phyloP scores from a whole-genome alignment of 1,140 invertebrate species.

The Aphaenogaster rudis region DNA sequence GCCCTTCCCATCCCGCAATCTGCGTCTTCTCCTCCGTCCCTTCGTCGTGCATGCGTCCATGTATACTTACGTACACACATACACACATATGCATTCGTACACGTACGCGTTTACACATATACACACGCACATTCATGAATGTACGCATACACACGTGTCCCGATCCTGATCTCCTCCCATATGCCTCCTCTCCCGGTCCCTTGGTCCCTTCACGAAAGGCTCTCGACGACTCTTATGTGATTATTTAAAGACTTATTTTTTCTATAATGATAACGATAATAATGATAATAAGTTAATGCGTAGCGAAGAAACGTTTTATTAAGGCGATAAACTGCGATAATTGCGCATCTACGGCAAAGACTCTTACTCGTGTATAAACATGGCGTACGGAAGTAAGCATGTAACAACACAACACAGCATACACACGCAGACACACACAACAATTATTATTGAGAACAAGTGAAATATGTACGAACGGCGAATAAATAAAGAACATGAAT shows the following conservation, averaged over 20 bases:
- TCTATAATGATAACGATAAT: conserved; percentile 85
- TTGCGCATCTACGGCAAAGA: conserved; percentile 77
- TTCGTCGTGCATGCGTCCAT: conserved; percentile 45
- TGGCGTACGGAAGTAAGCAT: conserved; percentile 75
- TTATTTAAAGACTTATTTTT: conserved; percentile 87
- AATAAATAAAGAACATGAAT: conserved; percentile 83
- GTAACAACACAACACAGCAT: conserved; percentile 15
- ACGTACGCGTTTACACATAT: neutral
- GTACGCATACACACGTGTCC: conserved; percentile 39
- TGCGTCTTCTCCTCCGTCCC: neutral
- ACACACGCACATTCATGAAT: conserved; percentile 60
- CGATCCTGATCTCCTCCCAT: neutral
- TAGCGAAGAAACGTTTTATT: conserved; percentile 82
- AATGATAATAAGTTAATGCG: conserved; percentile 82
- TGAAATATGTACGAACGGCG: conserved; percentile 81
- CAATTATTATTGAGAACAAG: conserved; percentile 74
- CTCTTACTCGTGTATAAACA: conserved; percentile 72
- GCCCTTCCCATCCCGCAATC: neutral
- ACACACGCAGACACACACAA: conserved; percentile 1
- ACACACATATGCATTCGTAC: neutral
- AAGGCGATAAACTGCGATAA: conserved; percentile 79
- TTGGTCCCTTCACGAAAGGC: conserved; percentile 65
- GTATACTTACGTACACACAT: conserved; percentile 24
- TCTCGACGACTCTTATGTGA: conserved; percentile 85
- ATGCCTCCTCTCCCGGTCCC: neutral